Base-by-base conservation (phyloP, 2,113 vertebrate genomes). In the Microcebus tavaratra region DNA sequence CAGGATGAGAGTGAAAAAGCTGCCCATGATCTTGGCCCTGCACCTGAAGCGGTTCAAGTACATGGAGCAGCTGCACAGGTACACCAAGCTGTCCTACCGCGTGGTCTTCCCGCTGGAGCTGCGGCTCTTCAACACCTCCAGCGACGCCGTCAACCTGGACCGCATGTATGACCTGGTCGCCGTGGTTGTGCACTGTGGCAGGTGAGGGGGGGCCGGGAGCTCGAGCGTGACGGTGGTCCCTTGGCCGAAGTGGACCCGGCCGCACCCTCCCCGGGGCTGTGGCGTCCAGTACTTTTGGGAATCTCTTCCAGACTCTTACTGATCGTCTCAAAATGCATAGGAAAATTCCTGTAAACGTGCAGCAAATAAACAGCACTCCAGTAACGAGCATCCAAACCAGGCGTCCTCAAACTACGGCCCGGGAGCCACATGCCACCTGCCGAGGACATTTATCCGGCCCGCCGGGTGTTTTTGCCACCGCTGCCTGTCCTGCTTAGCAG, bases 41-140 rank as follows among this genome's bases (percentile, higher is more conserved):
- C 99, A 99, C 97, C 99, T 99, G 78, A 99, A 99, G 98, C 98
- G 99, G 92, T 99, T 99, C 97, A 99, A 99, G 98, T 99, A 99
- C 91, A 99, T 99, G 99, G 99, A 99, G 97, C 99, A 99, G 94
- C 96, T 99, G 59, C 99, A 99, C 98, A 99, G 99, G 91, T 99
- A 99, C 86, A 99, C 99, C 76, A 99, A 99, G 98, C 99, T 99
- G 61, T 99, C 99, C 21, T 99, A 99, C 36, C 99, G 99, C 0
- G 99, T 99, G 59, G 99, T 99, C 15, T 99, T 99, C 98, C 99
- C 99, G 0, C 98, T 99, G 86, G 99, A 99, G 83, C 98, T 99
- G 4, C 99, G 99, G 36, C 99, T 99, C 92, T 99, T 99, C 98
- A 99, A 99, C 99, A 99, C 99, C 0, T 99, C 99, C 1, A 99